A percentile compares a stretch with the other conserved stretches of the same genome.
phyloP scores from a whole-genome alignment of 2,888 invertebrate species.

The Eledona agricola region DNA sequence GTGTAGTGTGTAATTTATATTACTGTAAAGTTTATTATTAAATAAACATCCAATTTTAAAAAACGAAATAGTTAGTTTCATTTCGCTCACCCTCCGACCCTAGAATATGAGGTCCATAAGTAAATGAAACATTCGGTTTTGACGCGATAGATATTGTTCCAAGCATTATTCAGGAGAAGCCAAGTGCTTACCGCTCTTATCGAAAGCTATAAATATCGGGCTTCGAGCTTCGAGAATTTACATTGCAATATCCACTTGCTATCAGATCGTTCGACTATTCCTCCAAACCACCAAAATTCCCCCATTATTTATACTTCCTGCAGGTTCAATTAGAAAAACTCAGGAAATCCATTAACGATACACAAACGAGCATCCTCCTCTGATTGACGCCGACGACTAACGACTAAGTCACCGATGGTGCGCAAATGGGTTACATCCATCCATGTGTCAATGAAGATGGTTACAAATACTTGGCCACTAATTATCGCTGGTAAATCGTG shows the following conservation, averaged over 20 bases:
- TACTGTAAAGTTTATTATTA: constrained; percentile 50
- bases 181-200: constrained; percentile 49
- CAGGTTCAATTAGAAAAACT: constrained; percentile 22
- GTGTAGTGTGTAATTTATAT: constrained; percentile 54
- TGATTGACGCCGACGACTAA: constrained; percentile 1
- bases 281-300: constrained; percentile 44
- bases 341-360: constrained; percentile 11
- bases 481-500: no score
- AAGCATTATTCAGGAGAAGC: constrained; percentile 46
- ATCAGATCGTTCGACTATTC: constrained; percentile 53
- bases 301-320: constrained; percentile 27
- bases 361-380: neutral
- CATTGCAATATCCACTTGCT: constrained; percentile 56
- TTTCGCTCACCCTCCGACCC: neutral
- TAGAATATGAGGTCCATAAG: constrained; percentile 26
- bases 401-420: neutral
- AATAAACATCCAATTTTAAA: constrained; percentile 42
- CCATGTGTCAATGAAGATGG: constrained; percentile 23
- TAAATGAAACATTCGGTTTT: constrained; percentile 41
- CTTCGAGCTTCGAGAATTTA: constrained; percentile 54
- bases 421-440: constrained; percentile 13
- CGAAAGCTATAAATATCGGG: constrained; percentile 49
- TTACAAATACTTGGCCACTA: constrained; percentile 19
- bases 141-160: constrained; percentile 45
- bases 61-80: constrained; percentile 4